Base-by-base conservation (phyloP, 2,797 vertebrate genomes). In the Mergus octosetaceus region DNA sequence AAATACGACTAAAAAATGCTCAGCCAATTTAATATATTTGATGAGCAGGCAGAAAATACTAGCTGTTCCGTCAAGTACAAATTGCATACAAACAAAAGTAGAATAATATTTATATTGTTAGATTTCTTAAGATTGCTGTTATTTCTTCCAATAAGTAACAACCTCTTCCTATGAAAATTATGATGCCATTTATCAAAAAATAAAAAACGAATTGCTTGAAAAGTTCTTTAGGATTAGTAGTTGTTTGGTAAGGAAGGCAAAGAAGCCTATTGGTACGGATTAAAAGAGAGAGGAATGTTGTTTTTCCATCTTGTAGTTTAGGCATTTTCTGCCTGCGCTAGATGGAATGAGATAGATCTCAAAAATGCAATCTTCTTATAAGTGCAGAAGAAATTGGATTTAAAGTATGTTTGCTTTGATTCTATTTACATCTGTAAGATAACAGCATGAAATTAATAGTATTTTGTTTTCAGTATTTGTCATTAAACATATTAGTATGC, bases 401-500 rank as follows among this genome's bases (percentile, higher is more conserved):
- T 30, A 34, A 61, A 85, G 24, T 77, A 30, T 60, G 17, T 77
- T 87, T 85, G 32, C 10, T 72, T 65, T 94, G 74, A 72, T 74
- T 94, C 65, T 87, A 2, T 90, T 94, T 87, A 77, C 22, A 54
- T 49, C 61, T 92, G 41, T 62, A 17, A 30, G 21, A 56, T 71
- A 78, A 15, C 9, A 34, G 43, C 2, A 2, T 78, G 76, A 75
- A 85, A 90, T 66, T 49, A 70, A 58, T 28, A 38, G 36, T 36
- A n/a, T 80, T 91, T 95, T 81, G 9, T 83, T 93, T 89, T 86
- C 43, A 19, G n/a, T 72, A 19, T 88, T 97, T 95, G 80, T 90
- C 91, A 78, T 71, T 89, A 91, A 97, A 76, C 9, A 7, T 88
- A 45, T 22, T 81, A 21, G 70, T 66, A 39, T 73, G 72, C 2